phyloP scores from a whole-genome alignment of 1,140 invertebrate genomes.

The Musca vetustissima region DNA sequence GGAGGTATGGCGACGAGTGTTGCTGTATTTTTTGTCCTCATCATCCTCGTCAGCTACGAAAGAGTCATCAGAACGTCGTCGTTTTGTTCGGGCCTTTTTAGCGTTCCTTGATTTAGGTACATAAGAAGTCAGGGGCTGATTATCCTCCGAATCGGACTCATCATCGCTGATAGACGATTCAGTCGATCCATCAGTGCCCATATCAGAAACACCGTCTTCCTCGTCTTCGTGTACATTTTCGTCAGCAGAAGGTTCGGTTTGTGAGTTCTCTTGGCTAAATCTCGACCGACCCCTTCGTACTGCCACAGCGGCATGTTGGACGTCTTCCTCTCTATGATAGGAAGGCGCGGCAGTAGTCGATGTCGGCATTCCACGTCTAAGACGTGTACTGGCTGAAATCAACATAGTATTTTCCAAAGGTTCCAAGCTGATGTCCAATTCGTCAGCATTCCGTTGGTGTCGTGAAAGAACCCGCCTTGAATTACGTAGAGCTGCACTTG shows the following conservation, averaged over 20 bases:
- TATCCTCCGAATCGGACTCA: slow-evolving; percentile 57
- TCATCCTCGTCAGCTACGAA: slow-evolving; percentile 41
- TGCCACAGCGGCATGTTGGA: neutral
- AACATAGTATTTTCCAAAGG: slow-evolving; percentile 40
- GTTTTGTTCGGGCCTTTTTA: slow-evolving; percentile 22
- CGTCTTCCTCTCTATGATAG: neutral
- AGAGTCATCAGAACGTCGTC: slow-evolving; percentile 40
- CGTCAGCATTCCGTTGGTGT: slow-evolving; percentile 52
- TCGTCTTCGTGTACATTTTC: slow-evolving; percentile 29
- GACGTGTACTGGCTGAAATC: slow-evolving; percentile 33
- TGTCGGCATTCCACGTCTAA: slow-evolving; percentile 46
- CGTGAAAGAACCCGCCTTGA: slow-evolving; percentile 48
- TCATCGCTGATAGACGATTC: slow-evolving; percentile 36
- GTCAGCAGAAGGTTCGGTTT: slow-evolving; percentile 33
- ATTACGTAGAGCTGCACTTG: slow-evolving; percentile 29
- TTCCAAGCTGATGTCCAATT: slow-evolving; percentile 49
- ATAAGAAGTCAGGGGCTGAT: slow-evolving; percentile 58
- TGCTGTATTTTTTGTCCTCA: slow-evolving; percentile 41
- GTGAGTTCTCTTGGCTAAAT: slow-evolving; percentile 42
- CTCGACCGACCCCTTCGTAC: slow-evolving; percentile 40
- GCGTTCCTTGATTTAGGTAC: slow-evolving; percentile 34
- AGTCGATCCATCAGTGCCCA: slow-evolving; percentile 47
- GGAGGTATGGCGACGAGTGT: slow-evolving; percentile 27
- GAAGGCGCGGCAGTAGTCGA: slow-evolving; percentile 31
- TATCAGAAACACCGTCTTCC: slow-evolving; percentile 42